These are phyloP conservation scores for Aix galericulata DNA, from an alignment of 2,113 vertebrate species.

Conservation along the genomic window DNA sequence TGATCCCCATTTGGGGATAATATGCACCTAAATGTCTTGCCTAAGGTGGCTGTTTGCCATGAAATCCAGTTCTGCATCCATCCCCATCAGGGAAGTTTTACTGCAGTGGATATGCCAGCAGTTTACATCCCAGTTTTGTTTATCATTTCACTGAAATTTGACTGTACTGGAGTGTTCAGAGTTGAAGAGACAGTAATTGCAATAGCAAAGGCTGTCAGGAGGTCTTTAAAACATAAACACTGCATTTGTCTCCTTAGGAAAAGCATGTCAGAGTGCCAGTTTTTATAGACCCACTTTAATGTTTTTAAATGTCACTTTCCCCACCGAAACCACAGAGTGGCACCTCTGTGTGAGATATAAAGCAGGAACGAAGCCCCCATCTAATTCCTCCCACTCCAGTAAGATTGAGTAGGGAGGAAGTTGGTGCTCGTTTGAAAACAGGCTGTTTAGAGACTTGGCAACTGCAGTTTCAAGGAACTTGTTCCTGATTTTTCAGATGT, in stretches of 20 bases:
- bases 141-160: not conserved
- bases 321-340: not conserved
- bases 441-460: not conserved
- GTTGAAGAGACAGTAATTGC: not conserved
- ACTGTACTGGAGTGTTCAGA: not conserved
- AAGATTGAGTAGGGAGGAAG: not conserved
- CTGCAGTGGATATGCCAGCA: not conserved
- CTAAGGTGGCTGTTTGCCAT: not conserved
- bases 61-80: not conserved
- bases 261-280: not conserved
- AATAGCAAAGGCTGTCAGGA: not conserved
- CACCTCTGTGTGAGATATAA: not conserved
- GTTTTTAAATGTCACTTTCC: not conserved
- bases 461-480: not conserved
- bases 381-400: slow-evolving; percentile 2
- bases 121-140: not conserved
- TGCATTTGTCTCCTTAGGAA: not conserved
- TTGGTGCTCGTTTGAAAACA: not conserved
- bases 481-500: not conserved
- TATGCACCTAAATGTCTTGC: not conserved
- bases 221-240: not conserved
- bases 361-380: not conserved
- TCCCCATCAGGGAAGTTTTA: not conserved
- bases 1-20: not conserved
- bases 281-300: slow-evolving; percentile 18